These are phyloP conservation scores for Talpa occidentalis DNA, from an alignment of 2,113 vertebrate genomes.

Conservation along the genomic window DNA sequence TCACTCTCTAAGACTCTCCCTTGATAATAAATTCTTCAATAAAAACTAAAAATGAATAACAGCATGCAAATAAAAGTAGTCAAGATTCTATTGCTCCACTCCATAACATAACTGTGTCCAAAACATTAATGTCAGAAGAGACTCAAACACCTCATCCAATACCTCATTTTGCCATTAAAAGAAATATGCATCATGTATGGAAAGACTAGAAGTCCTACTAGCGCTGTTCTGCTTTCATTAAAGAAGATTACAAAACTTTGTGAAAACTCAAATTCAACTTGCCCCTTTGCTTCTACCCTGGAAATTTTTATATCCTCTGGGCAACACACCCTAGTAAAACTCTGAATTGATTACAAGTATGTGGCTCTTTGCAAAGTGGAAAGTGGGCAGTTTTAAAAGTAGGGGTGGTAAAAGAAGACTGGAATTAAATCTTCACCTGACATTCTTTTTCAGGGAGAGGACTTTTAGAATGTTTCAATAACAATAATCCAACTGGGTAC, in stretches of 20 bases:
- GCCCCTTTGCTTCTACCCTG: neutral
- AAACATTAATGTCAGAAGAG: neutral
- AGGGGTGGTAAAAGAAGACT: no score
- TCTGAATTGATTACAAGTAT: neutral
- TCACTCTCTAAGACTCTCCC: neutral
- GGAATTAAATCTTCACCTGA: neutral
- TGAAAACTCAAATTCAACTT: neutral
- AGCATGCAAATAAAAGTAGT: neutral
- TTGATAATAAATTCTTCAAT: neutral
- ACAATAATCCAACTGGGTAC: no score
- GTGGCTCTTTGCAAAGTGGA: neutral
- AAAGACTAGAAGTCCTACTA: neutral
- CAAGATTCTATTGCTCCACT: neutral
- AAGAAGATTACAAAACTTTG: neutral
- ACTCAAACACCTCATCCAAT: neutral
- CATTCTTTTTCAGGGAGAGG: neutral
- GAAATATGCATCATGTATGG: neutral
- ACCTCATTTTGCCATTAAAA: neutral
- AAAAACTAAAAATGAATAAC: neutral
- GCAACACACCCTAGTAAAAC: neutral
- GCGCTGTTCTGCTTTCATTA: neutral
- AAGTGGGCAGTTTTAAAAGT: neutral
- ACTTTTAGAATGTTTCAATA: neutral
- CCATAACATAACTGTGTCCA: neutral
- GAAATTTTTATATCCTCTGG: neutral